These are phyloP conservation scores for Tenualosa ilisha DNA, from an alignment of 2,797 vertebrate species.

Conservation along the genomic window DNA sequence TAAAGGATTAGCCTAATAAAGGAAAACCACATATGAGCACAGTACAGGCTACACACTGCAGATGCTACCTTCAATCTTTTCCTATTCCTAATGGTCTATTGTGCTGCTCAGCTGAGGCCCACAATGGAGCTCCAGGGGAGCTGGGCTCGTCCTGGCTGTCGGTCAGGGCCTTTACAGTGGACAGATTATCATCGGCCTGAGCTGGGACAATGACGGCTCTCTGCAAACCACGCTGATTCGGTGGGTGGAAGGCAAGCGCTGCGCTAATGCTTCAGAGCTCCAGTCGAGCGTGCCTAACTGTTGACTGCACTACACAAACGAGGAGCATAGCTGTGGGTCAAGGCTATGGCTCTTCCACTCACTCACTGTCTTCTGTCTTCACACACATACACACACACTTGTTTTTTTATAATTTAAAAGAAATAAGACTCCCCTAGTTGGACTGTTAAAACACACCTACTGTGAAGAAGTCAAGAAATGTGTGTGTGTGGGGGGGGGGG, in stretches of 20 bases:
- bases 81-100: not conserved
- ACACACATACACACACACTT: slow-evolving; percentile 6
- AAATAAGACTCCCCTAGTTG: not conserved
- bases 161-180: not conserved
- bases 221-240: not conserved
- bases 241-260: not conserved
- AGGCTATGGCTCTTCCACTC: not conserved
- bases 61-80: not conserved
- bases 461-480: not conserved
- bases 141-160: not conserved
- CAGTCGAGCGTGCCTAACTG: slow-evolving; percentile 25
- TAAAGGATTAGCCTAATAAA: no score
- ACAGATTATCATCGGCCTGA: not conserved
- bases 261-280: slow-evolving; percentile 14
- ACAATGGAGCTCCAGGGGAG: not conserved
- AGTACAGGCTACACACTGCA: not conserved
- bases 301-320: slow-evolving; percentile 6
- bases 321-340: not conserved
- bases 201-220: not conserved
- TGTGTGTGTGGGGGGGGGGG: not conserved
- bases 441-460: not conserved
- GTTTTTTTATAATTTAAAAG: slow-evolving; percentile 14
- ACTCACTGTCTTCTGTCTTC: not conserved
- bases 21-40: not conserved
- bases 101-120: not conserved